A percentile compares a stretch with the other conserved stretches of the same genome.
phyloP scores from a whole-genome alignment of 2,888 invertebrate genomes.

The Chymomyza amoena region DNA sequence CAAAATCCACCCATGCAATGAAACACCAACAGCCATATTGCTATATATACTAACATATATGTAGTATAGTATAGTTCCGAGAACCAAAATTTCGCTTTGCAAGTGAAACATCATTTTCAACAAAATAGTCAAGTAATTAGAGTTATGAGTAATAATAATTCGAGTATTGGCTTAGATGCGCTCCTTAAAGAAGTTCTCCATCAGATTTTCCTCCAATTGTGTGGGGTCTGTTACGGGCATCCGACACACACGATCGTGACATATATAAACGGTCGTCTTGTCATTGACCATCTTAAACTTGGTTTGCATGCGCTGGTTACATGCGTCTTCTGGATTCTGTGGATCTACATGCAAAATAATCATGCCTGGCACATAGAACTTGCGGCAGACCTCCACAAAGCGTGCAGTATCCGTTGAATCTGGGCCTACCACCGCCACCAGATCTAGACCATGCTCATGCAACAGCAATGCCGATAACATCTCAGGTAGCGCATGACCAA shows the following conservation, averaged over 20 bases:
- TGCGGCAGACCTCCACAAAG: slow-evolving; percentile 75
- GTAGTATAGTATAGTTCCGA: slow-evolving; percentile 44
- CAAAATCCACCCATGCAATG: background rate
- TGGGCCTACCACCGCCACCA: slow-evolving; percentile 78
- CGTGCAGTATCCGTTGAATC: slow-evolving; percentile 69
- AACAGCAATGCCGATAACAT: slow-evolving; percentile 77
- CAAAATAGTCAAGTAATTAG: slow-evolving; percentile 1
- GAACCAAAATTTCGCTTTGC: slow-evolving; percentile 52
- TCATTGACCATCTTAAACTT: slow-evolving; percentile 78
- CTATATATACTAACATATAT: background rate
- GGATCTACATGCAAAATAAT: slow-evolving; percentile 76
- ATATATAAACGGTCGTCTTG: slow-evolving; percentile 77
- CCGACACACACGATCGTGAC: slow-evolving; percentile 77
- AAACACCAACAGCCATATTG: background rate
- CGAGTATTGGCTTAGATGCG: slow-evolving; percentile 35
- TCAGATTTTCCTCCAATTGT: slow-evolving; percentile 74
- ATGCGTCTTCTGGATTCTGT: slow-evolving; percentile 58
- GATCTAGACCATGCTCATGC: slow-evolving; percentile 75
- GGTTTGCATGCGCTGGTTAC: slow-evolving; percentile 69
- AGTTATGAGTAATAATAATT: background rate
- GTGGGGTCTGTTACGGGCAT: slow-evolving; percentile 77
- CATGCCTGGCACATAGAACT: slow-evolving; percentile 78
- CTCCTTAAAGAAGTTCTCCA: slow-evolving; percentile 69
- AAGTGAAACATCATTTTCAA: slow-evolving; percentile 46
- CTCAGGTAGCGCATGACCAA: slow-evolving; percentile 77